Evolutionary conservation across 2,888 invertebrate species (phyloP), one percentile per base, ranked within the genome.

Genomic region (Caradrina kadenii): DNA sequence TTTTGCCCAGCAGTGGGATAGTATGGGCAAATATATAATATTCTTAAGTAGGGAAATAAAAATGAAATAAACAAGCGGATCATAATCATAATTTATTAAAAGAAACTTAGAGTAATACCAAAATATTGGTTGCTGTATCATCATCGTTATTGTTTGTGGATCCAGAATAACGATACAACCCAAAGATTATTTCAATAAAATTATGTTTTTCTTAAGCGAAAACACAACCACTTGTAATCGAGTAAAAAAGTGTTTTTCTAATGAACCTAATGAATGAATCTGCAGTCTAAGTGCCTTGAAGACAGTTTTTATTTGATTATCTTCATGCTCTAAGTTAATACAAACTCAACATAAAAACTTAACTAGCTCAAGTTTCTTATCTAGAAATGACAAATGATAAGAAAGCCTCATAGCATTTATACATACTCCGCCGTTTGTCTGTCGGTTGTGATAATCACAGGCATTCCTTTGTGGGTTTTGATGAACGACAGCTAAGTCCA

Each of bases 301-400:
- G 26, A 26, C 26, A 26, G 26, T 52, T 50, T 45, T 22, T 45
- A 50, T 50, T 19, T 1, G 21, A 56, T 35, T 26, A 26, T 26
- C 26, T 26, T 26, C 26, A 26, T 64, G 58, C 8, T 52, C 21
- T 35, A 22, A 39, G 50, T 69, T 60, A 63, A 74, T 62, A 68
- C 73, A 70, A 67, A 70, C 62, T 60, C 63, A 66, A 68, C 66
- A 55, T 65, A 64, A 56, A 53, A 72, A 68, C 61, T 68, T 73
- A 63, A 65, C 63, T 59, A 67, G 69, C 50, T 52, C 60, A 62
- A 35, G 39, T 65, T 55, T 62, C 69, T 81, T 83, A 81, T 86
- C 79, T 80, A 72, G 52, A 39, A 73, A 78, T 61, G 69, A 72
- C 54, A 52, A 26, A 7, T 62, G 83, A 85, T 86, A 86, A 83